These are phyloP conservation scores for Deilephila porcellus DNA, from an alignment of 2,888 invertebrate species.

Conservation along the genomic window DNA sequence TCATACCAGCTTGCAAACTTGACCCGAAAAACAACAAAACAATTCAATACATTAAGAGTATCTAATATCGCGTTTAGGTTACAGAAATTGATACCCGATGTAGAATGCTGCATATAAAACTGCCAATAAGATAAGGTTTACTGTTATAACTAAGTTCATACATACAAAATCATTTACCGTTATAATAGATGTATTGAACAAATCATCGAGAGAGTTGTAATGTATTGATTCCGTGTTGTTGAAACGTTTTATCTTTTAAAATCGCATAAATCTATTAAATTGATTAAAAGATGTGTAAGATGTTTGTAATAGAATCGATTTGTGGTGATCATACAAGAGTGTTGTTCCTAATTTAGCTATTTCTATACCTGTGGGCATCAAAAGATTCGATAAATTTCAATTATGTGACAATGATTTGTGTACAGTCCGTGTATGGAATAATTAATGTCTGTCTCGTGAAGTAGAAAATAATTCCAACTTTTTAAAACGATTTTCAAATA, in stretches of 20 bases:
- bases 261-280: slow-evolving; percentile 21
- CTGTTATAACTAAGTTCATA: slow-evolving; percentile 20
- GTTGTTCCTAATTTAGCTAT: neutral
- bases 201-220: slow-evolving; percentile 7
- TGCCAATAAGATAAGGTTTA: slow-evolving; percentile 11
- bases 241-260: slow-evolving; percentile 17
- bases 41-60: neutral
- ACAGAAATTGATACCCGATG: neutral
- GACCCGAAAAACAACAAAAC: neutral
- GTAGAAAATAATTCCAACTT: no score
- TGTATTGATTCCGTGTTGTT: slow-evolving; percentile 15
- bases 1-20: neutral
- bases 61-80: neutral
- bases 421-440: neutral
- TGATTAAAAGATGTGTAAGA: neutral
- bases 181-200: slow-evolving; percentile 2
- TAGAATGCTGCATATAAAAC: slow-evolving; percentile 13
- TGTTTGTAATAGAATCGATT: slow-evolving; percentile 7
- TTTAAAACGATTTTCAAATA: slow-evolving; percentile 1
- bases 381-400: neutral
- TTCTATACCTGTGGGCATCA: neutral
- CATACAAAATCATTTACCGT: slow-evolving; percentile 5
- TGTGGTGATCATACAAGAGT: slow-evolving; percentile 14
- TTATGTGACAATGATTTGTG: neutral
- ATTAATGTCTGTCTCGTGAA: neutral